These are phyloP conservation scores for Dermolepida albohirtum DNA, from an alignment of 2,888 invertebrate species.

Conservation along the genomic window DNA sequence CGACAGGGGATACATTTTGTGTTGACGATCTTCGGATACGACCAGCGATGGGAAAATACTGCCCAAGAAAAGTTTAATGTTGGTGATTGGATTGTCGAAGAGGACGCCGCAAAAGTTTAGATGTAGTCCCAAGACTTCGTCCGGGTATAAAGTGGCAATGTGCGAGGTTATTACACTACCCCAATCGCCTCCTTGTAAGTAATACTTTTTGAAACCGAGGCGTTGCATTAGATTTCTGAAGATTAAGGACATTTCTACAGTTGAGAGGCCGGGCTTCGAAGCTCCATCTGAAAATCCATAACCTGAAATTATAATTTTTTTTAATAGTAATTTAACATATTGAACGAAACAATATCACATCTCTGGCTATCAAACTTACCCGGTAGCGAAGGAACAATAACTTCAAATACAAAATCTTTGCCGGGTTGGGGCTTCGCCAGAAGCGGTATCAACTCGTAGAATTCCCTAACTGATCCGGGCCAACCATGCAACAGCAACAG, in stretches of 20 bases:
- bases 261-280: conserved; percentile 72
- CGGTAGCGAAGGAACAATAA: conserved; percentile 71
- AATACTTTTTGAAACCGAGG: conserved; percentile 75
- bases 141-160: conserved; percentile 74
- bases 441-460: conserved; percentile 79
- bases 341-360: conserved; percentile 40
- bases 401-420: conserved; percentile 71
- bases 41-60: conserved; percentile 70
- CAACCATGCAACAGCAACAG: conserved; percentile 86
- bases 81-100: conserved; percentile 59
- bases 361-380: conserved; percentile 55
- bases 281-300: conserved; percentile 69
- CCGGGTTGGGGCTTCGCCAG: conserved; percentile 68
- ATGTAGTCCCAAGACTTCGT: conserved; percentile 69
- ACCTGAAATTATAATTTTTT: conserved; percentile 52
- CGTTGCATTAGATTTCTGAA: conserved; percentile 77
- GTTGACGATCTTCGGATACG: conserved; percentile 67
- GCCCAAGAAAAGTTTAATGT: conserved; percentile 66
- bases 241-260: conserved; percentile 69
- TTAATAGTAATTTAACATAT: no score
- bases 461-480: conserved; percentile 91
- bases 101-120: conserved; percentile 66
- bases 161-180: conserved; percentile 74
- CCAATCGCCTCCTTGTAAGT: conserved; percentile 87
- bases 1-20: conserved; percentile 69